Conservation (phyloP, 2,113 vertebrate species). For the Apteryx mantelli region DNA sequence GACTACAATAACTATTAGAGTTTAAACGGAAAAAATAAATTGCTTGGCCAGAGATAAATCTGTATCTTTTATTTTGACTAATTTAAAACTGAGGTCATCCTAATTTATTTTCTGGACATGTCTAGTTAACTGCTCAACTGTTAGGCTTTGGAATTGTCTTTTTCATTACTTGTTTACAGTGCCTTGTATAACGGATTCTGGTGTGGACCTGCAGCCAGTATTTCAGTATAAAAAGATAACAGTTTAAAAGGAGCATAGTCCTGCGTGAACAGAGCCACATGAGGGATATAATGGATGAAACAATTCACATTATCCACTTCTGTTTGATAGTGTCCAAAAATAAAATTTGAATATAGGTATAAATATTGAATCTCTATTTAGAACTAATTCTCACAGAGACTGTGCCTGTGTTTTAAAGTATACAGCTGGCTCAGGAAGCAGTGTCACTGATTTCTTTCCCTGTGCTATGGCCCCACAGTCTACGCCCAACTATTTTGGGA, state of each 20-base stretch:
- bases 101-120: not conserved
- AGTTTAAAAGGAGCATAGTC: not conserved
- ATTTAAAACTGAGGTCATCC: not conserved
- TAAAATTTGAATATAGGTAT: not conserved
- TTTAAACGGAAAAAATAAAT: not conserved
- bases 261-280: not conserved
- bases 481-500: not conserved
- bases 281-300: not conserved
- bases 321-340: not conserved
- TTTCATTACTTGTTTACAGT: not conserved
- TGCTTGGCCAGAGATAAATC: not conserved
- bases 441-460: not conserved
- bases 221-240: not conserved
- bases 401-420: not conserved
- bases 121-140: not conserved
- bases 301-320: not conserved
- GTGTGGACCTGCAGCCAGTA: not conserved
- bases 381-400: not conserved
- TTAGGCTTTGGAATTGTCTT: not conserved
- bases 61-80: not conserved
- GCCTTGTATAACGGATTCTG: not conserved
- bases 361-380: not conserved
- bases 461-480: not conserved
- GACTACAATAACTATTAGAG: not conserved
- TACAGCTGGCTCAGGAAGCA: not conserved